Conservation (phyloP, 2,797 vertebrate genomes). For the Zalophus californianus region DNA sequence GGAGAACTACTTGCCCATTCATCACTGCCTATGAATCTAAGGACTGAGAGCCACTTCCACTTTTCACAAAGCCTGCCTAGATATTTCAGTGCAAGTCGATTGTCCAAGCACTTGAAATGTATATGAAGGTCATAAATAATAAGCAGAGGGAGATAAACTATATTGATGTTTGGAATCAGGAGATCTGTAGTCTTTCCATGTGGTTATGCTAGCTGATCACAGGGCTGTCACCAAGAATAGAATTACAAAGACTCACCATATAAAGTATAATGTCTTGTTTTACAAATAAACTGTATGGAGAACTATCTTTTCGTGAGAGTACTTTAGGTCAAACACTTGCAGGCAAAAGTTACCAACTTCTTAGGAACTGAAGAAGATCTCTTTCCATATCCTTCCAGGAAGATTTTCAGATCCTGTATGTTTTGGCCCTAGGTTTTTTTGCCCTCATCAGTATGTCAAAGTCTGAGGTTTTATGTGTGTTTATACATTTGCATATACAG, state of each 20-base stretch:
- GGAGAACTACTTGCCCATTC: not conserved
- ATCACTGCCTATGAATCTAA: not conserved
- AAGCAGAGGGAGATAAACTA: not conserved
- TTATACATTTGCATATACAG: not conserved
- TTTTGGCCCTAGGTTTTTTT: not conserved
- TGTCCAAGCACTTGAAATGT: not conserved
- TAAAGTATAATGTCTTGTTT: conserved; percentile 34
- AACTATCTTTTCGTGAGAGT: not conserved
- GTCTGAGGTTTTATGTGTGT: not conserved
- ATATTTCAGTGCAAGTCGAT: not conserved
- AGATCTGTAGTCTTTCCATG: conserved; percentile 35
- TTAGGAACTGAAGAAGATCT: not conserved
- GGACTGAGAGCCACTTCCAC: not conserved
- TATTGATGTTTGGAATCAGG: not conserved
- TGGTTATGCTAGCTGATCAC: not conserved
- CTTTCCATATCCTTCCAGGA: not conserved
- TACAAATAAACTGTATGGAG: conserved; percentile 49
- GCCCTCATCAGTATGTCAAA: not conserved
- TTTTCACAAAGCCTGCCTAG: not conserved
- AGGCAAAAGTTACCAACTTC: not conserved
- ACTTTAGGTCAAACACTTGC: not conserved
- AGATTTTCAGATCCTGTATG: not conserved
- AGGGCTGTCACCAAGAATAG: conserved; percentile 4
- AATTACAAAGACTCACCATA: conserved; percentile 17
- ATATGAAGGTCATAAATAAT: not conserved